Conservation (phyloP, 2,797 vertebrate genomes). For the Sebastes matsubarae region DNA sequence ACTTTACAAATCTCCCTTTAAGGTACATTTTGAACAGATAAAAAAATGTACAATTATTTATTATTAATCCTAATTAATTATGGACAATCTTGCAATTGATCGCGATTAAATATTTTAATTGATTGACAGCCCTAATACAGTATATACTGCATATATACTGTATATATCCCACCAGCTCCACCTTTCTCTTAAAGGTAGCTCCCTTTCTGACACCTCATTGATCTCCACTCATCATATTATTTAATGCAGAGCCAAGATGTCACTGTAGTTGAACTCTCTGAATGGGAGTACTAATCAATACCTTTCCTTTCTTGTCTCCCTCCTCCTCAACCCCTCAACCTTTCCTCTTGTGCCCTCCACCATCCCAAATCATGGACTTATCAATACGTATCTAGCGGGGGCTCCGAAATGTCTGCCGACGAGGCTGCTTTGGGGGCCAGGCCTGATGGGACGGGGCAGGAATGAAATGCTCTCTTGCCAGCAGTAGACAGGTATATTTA, state of each 20-base stretch:
- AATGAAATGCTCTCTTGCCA: constrained; percentile 36
- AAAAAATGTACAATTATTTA: too few relatives aligned
- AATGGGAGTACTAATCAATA: constrained; percentile 50
- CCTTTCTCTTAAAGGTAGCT: constrained; percentile 23
- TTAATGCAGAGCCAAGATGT: constrained; percentile 46
- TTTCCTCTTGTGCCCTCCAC: constrained; percentile 19
- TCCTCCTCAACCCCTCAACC: constrained; percentile 7
- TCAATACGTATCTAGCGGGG: constrained; percentile 45
- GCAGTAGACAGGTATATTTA: constrained; percentile 66
- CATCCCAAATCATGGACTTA: constrained; percentile 44
- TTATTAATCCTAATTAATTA: too few relatives aligned
- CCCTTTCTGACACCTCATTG: constrained; percentile 29
- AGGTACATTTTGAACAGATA: too few relatives aligned
- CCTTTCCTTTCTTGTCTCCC: constrained; percentile 30
- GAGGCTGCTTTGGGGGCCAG: neutral
- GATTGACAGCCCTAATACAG: neutral
- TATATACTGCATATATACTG: neutral
- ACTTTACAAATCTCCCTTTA: too few relatives aligned
- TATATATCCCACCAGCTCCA: neutral
- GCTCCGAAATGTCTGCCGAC: constrained; percentile 56
- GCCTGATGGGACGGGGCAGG: constrained; percentile 9
- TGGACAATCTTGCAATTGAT: too few relatives aligned
- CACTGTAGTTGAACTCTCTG: constrained; percentile 38
- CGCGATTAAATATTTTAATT: too few relatives aligned
- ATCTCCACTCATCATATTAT: constrained; percentile 52